phyloP scores from a whole-genome alignment of 1,140 invertebrate species.

The Macrotrachela quadricornifera region DNA sequence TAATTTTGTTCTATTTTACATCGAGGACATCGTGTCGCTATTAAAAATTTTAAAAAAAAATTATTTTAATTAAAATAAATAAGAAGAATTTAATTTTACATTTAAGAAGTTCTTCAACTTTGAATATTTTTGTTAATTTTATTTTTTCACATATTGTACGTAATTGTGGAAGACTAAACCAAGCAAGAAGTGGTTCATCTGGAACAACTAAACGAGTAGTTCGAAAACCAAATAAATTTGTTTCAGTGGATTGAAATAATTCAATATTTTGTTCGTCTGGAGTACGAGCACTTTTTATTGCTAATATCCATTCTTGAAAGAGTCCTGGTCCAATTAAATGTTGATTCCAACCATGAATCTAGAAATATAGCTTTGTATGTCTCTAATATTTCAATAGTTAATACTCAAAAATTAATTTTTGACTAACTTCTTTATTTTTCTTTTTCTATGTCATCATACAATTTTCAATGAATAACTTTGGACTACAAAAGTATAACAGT shows the following conservation, averaged over 20 bases:
- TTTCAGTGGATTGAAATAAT: conserved; percentile 22
- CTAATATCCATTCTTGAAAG: conserved; percentile 31
- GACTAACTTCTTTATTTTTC: too few relatives aligned
- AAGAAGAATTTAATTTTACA: neutral
- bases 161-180: conserved; percentile 51
- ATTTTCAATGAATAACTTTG: too few relatives aligned
- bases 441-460: too few relatives aligned
- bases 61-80: neutral
- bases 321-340: conserved; percentile 7
- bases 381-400: too few relatives aligned
- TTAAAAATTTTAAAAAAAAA: neutral
- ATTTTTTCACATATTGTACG: conserved; percentile 26
- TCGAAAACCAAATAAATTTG: conserved; percentile 14
- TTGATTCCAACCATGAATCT: conserved; percentile 5
- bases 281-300: conserved; percentile 40
- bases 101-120: neutral
- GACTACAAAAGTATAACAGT: too few relatives aligned
- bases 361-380: too few relatives aligned
- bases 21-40: neutral
- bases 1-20: too few relatives aligned
- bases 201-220: conserved; percentile 29
- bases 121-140: too few relatives aligned
- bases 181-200: conserved; percentile 46
- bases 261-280: conserved; percentile 44
- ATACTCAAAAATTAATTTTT: too few relatives aligned